Conservation (phyloP, 2,888 invertebrate genomes). For the Phyto melanocephala region DNA sequence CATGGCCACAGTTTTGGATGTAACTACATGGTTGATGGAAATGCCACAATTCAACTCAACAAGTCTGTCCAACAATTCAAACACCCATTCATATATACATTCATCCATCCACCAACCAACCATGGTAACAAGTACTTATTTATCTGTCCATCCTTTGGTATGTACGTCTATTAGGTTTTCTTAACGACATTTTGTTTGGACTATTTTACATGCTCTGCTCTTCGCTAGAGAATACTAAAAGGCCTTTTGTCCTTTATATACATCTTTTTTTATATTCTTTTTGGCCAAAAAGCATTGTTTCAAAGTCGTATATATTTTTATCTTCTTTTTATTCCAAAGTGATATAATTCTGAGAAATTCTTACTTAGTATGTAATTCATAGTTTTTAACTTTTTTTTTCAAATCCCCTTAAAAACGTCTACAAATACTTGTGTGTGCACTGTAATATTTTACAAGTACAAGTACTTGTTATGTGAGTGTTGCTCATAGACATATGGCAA, state of each 20-base stretch:
- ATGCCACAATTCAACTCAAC: slow-evolving; percentile 13
- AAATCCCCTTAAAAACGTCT: not conserved
- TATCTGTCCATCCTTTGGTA: not conserved
- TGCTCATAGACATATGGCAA: slow-evolving; percentile 56
- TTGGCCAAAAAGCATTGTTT: slow-evolving; percentile 40
- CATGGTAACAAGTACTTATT: not conserved
- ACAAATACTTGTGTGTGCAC: not conserved
- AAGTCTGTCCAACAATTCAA: slow-evolving; percentile 12
- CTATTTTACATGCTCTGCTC: not conserved
- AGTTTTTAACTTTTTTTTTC: slow-evolving; percentile 4
- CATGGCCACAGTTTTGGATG: slow-evolving; percentile 36
- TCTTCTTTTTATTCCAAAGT: not conserved
- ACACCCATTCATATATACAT: not conserved
- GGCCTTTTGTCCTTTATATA: slow-evolving; percentile 44
- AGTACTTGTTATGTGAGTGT: slow-evolving; percentile 44
- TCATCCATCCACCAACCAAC: not conserved
- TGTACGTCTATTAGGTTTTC: slow-evolving; percentile 11
- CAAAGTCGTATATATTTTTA: not conserved
- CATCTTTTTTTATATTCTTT: slow-evolving; percentile 17
- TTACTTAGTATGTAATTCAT: slow-evolving; percentile 27
- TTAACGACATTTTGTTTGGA: slow-evolving; percentile 33
- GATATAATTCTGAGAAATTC: slow-evolving; percentile 50
- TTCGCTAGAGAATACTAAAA: not conserved
- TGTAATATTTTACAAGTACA: slow-evolving; percentile 16
- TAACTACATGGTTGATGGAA: not conserved